phyloP scores from a whole-genome alignment of 2,888 invertebrate genomes.

The Electrophaes corylata region DNA sequence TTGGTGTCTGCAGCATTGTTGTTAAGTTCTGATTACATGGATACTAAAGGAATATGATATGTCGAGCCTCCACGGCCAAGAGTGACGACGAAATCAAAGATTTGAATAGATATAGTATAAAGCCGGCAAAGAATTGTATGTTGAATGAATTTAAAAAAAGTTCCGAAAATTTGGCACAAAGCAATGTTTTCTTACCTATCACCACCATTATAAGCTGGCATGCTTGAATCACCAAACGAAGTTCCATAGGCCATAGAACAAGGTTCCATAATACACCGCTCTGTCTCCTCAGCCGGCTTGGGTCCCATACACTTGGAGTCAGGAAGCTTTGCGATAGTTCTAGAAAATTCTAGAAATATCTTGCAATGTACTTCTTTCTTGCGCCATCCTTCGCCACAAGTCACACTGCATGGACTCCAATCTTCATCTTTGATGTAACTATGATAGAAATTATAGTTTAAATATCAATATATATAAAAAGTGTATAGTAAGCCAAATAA shows the following conservation, averaged over 20 bases:
- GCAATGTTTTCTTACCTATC: slow-evolving; percentile 64
- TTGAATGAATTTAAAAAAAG: neutral
- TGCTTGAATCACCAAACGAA: slow-evolving; percentile 78
- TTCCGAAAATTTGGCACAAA: neutral
- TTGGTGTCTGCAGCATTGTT: no score
- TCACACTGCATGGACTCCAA: slow-evolving; percentile 96
- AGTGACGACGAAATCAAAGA: no score
- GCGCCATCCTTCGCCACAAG: slow-evolving; percentile 95
- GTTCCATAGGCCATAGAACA: slow-evolving; percentile 88
- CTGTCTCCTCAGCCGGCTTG: slow-evolving; percentile 92
- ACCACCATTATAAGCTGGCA: slow-evolving; percentile 65
- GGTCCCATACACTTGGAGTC: slow-evolving; percentile 94
- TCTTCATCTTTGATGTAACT: slow-evolving; percentile 95
- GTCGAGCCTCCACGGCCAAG: no score
- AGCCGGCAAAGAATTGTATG: neutral
- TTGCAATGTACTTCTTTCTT: slow-evolving; percentile 96
- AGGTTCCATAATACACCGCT: slow-evolving; percentile 91
- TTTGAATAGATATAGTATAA: no score
- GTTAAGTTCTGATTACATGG: no score
- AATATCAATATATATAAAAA: neutral
- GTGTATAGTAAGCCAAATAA: slow-evolving; percentile 26
- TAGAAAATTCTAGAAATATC: slow-evolving; percentile 96
- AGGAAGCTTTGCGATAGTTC: slow-evolving; percentile 93
- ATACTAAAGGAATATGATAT: no score
- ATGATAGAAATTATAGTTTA: slow-evolving; percentile 39